A percentile compares a stretch with the other conserved stretches of the same genome.
Evolutionary conservation across 2,888 invertebrate species (phyloP).

Genomic region (Microdon myrmicae): DNA sequence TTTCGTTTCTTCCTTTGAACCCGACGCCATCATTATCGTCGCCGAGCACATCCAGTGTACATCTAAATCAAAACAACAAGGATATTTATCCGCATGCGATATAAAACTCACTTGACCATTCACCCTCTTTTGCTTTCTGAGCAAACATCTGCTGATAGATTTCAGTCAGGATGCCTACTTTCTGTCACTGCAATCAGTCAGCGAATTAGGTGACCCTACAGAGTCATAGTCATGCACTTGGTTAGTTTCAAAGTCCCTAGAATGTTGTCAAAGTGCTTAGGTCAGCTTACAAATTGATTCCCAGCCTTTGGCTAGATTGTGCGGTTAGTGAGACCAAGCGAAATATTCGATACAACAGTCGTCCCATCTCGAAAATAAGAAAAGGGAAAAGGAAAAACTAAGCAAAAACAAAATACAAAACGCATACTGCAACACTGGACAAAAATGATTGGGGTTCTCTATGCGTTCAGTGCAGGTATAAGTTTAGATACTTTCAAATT

Average conservation of each 20-base stretch:
- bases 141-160: slow-evolving; percentile 46
- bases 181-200: slow-evolving; percentile 31
- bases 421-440: slow-evolving; percentile 15
- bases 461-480: slow-evolving; percentile 36
- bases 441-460: slow-evolving; percentile 48
- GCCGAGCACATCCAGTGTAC: too few species aligned
- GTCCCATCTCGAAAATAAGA: too few species aligned
- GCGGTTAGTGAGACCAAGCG: slow-evolving; percentile 35
- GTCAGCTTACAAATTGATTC: slow-evolving; percentile 52
- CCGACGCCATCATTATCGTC: too few species aligned
- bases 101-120: slow-evolving; percentile 12
- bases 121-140: slow-evolving; percentile 20
- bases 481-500: slow-evolving; percentile 50
- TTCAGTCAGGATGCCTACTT: slow-evolving; percentile 23
- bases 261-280: slow-evolving; percentile 47
- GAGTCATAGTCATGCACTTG: slow-evolving; percentile 3
- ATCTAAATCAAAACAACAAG: slow-evolving; percentile 39
- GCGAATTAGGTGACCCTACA: slow-evolving; percentile 47
- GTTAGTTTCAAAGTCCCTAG: slow-evolving; percentile 35
- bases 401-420: slow-evolving; percentile 8
- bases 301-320: slow-evolving; percentile 37
- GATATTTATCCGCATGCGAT: slow-evolving; percentile 28
- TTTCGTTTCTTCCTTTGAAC: too few species aligned
- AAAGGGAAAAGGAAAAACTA: too few species aligned
- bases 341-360: slow-evolving; percentile 36